phyloP scores from a whole-genome alignment of 2,888 invertebrate genomes.

The Branchipolynoe longqiensis region DNA sequence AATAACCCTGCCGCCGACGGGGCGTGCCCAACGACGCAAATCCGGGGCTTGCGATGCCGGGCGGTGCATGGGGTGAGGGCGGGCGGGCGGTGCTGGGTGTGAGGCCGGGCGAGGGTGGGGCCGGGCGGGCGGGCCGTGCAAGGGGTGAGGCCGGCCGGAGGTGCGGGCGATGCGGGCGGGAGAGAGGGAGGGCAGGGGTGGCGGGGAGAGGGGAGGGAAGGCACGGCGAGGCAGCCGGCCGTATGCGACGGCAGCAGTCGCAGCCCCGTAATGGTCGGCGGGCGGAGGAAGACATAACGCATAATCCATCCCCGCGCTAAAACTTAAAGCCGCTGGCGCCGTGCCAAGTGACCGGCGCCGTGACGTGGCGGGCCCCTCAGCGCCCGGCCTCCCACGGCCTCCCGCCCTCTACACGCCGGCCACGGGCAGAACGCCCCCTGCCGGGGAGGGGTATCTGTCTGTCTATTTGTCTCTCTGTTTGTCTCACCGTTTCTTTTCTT shows the following conservation, averaged over 20 bases:
- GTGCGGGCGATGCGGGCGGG: background rate
- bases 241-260: background rate
- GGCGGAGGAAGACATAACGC: constrained; percentile 13
- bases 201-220: background rate
- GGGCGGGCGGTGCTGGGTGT: background rate
- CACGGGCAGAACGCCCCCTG: too few species aligned
- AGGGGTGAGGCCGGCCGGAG: background rate
- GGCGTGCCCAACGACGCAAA: constrained; percentile 27
- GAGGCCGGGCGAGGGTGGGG: background rate
- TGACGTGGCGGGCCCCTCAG: too few species aligned
- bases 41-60: background rate
- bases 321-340: background rate
- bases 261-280: background rate
- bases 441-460: too few species aligned
- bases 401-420: too few species aligned
- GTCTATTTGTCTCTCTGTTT: too few species aligned
- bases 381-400: too few species aligned
- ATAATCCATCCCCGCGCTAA: constrained; percentile 4
- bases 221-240: too few species aligned
- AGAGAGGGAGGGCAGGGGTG: background rate
- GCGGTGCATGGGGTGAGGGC: background rate
- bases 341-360: background rate
- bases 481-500: too few species aligned
- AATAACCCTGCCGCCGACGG: constrained; percentile 5
- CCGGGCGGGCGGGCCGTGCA: background rate